phyloP scores from a whole-genome alignment of 2,113 vertebrate genomes.

The Struthidea cinerea region DNA sequence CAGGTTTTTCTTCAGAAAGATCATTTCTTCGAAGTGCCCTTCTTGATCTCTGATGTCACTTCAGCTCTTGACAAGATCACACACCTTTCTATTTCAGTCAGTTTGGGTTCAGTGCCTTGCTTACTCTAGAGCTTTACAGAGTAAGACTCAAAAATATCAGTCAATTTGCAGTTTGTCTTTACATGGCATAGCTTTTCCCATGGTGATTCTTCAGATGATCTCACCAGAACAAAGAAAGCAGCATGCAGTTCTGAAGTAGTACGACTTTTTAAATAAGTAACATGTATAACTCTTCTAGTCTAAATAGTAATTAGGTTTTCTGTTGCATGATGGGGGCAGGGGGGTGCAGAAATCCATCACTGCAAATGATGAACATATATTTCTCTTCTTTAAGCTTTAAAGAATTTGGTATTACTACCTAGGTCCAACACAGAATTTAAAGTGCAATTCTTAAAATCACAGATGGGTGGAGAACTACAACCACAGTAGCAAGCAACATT shows the following conservation, averaged over 20 bases:
- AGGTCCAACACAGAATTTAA: background rate
- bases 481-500: constrained; percentile 56
- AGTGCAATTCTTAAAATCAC: constrained; percentile 71
- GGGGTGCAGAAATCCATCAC: background rate
- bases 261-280: background rate
- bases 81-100: background rate
- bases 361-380: background rate
- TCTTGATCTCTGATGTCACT: background rate
- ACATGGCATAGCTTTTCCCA: background rate
- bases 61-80: background rate
- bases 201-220: background rate
- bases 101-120: background rate
- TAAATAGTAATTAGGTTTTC: background rate
- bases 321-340: background rate
- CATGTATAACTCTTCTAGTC: background rate
- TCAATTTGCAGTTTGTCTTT: background rate
- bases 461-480: constrained; percentile 77
- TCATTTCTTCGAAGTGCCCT: background rate
- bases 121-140: background rate
- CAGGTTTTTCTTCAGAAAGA: background rate
- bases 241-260: background rate
- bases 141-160: background rate
- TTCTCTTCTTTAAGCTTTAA: background rate
- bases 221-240: background rate
- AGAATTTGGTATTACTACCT: background rate